Conservation (phyloP, 2,888 invertebrate species). For the Drosophila lutescens region DNA sequence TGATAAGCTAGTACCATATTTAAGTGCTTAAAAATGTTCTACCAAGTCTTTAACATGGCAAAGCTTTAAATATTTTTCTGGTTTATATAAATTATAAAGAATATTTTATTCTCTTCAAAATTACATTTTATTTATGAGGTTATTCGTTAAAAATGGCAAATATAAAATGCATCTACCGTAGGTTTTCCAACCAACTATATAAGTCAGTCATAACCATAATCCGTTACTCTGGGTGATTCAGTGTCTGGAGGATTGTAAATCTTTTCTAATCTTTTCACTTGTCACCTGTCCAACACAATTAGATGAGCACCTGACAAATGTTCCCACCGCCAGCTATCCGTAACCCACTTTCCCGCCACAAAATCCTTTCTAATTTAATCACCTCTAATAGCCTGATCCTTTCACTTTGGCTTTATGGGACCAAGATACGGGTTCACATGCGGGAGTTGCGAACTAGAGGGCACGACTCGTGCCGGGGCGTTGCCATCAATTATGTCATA, state of each 20-base stretch:
- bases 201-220: not conserved
- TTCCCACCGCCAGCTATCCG: not conserved
- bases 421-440: constrained; percentile 20
- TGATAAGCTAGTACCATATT: not conserved
- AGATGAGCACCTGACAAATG: constrained; percentile 34
- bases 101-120: too few species aligned
- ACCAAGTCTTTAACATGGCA: not conserved
- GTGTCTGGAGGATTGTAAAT: constrained; percentile 12
- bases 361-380: constrained; percentile 75
- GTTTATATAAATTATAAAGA: not conserved
- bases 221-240: not conserved
- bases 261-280: constrained; percentile 14
- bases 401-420: constrained; percentile 60
- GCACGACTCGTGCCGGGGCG: constrained; percentile 36
- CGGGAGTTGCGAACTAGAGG: constrained; percentile 15
- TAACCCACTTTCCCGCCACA: constrained; percentile 35
- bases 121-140: too few species aligned
- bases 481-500: constrained; percentile 54
- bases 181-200: too few species aligned
- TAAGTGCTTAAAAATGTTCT: not conserved
- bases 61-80: constrained; percentile 2
- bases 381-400: constrained; percentile 48
- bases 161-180: too few species aligned
- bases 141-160: too few species aligned
- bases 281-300: constrained; percentile 35